Evolutionary conservation across 92 coral and sea anemone genomes (phyloP).

Genomic region (Palythoa grandiflora): DNA sequence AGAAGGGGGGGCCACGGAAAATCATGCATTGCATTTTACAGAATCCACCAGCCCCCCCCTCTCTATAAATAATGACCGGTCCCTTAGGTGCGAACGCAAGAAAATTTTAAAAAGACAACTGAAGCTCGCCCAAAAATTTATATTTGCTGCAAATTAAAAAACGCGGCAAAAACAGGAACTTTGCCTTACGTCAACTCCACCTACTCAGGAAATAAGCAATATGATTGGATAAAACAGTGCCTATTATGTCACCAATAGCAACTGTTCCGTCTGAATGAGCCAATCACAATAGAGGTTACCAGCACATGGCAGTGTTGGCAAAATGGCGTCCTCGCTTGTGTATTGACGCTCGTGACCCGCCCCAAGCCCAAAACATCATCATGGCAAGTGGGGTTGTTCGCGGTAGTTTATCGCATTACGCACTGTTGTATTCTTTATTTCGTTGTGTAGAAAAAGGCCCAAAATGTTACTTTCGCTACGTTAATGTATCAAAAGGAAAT

Average conservation of each 20-base stretch:
- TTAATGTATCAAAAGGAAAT: constrained; percentile 43
- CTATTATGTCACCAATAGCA: constrained; percentile 37
- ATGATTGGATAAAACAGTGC: constrained; percentile 21
- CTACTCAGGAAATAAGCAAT: background rate
- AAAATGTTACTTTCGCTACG: constrained; percentile 34
- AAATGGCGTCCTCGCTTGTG: constrained; percentile 93
- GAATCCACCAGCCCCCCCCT: no score
- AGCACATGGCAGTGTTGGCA: constrained; percentile 70
- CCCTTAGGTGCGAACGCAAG: no score
- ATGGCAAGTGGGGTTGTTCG: constrained; percentile 93
- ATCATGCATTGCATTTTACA: no score
- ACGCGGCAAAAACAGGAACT: background rate
- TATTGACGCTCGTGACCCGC: constrained; percentile 97
- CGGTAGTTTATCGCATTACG: constrained; percentile 69
- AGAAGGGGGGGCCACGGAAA: no score
- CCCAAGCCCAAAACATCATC: constrained; percentile 98
- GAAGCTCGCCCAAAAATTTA: no score
- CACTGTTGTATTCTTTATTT: constrained; percentile 57
- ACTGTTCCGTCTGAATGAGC: constrained; percentile 29
- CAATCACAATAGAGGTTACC: constrained; percentile 43
- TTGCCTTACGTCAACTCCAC: constrained; percentile 19
- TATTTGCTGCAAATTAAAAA: no score
- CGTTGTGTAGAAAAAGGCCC: constrained; percentile 53
- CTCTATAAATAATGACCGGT: no score
- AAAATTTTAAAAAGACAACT: no score